Conservation (phyloP, 1,140 invertebrate species). For the Drosophila pseudoobscura region DNA sequence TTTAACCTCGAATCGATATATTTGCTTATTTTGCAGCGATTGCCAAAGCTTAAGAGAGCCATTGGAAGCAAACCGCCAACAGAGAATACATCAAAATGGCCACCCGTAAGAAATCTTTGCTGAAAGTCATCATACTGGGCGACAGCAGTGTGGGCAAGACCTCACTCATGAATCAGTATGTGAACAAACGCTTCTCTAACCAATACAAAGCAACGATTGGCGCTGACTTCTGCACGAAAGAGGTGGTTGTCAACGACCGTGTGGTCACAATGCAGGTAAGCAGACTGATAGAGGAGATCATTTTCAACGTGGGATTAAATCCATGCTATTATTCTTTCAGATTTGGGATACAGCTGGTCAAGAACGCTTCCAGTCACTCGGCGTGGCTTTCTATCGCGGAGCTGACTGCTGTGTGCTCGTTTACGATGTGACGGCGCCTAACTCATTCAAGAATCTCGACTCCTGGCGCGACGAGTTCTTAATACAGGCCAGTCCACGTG, state of each 20-base stretch:
- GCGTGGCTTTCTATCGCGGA: constrained; percentile 99
- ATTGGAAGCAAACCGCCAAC: constrained; percentile 26
- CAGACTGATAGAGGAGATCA: not conserved
- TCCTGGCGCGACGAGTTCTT: constrained; percentile 99
- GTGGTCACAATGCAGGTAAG: constrained; percentile 99
- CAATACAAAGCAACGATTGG: constrained; percentile 99
- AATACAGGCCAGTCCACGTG: constrained; percentile 98
- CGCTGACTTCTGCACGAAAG: constrained; percentile 99
- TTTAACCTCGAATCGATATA: constrained; percentile 51
- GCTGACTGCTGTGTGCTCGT: constrained; percentile 99
- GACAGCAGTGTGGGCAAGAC: constrained; percentile 99
- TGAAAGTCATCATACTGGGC: constrained; percentile 99
- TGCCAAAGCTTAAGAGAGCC: constrained; percentile 15
- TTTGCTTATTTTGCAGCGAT: constrained; percentile 42
- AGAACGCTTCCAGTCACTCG: constrained; percentile 98
- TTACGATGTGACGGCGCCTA: constrained; percentile 99
- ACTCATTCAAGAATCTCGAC: constrained; percentile 99
- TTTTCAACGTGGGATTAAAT: not conserved
- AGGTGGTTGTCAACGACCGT: constrained; percentile 99
- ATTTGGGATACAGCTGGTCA: constrained; percentile 99
- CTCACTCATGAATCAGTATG: constrained; percentile 99
- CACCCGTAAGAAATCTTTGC: constrained; percentile 96
- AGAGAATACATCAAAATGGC: constrained; percentile 87
- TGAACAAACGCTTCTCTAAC: constrained; percentile 99
- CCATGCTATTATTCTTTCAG: constrained; percentile 84